Evolutionary conservation across 2,888 invertebrate species (phyloP), one percentile per base, ranked within the genome.

Genomic region (Athalia rosae): DNA sequence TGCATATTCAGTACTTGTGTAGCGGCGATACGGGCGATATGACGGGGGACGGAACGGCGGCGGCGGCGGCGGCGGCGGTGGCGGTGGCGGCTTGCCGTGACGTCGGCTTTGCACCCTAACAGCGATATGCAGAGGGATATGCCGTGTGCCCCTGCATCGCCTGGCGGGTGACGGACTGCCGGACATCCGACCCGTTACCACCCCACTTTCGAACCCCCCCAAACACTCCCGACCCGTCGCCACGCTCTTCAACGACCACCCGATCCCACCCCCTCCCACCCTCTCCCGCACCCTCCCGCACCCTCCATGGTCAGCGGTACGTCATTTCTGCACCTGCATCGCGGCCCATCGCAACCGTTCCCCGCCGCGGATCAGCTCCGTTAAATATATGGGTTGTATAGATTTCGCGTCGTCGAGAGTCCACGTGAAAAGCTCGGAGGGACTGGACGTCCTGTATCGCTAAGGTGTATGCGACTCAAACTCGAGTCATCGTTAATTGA

Each of bases 161-260:
- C 83, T 82, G 41, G 41, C 45, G 28, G 82, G 87, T 89, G 89
- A 89, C 89, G 89, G 86, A 89, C 89, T 87, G 87, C 89, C 89
- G 89, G 89, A 89, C 86, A 83, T 89, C 89, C 89, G 89, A 89
- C 86, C 87, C 87, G 88, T 88, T 89, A 89, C 86, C 86, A 58
- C 71, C 71, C 71, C 58, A 71, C 43, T 81, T 87, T 84, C 85
- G 28, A 80, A 77, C 79, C 78, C 79, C 78, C 59, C 47, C 76
- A 41, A 28, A 15, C 28, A 41, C 41, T 73, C 76, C 79, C 79
- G 61, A 79, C 78, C 15, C 76, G 67, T 28, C 67, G 43, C 9
- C 69, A 45, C 53, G 43, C 73, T 58, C 78, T 53, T 77, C 43
- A 78, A 77, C 73, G 79, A 76, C 76, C 79, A 66, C 74, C 45